These are phyloP conservation scores for Phataginus tetradactyla DNA, from an alignment of 2,797 vertebrate species.

Conservation along the genomic window DNA sequence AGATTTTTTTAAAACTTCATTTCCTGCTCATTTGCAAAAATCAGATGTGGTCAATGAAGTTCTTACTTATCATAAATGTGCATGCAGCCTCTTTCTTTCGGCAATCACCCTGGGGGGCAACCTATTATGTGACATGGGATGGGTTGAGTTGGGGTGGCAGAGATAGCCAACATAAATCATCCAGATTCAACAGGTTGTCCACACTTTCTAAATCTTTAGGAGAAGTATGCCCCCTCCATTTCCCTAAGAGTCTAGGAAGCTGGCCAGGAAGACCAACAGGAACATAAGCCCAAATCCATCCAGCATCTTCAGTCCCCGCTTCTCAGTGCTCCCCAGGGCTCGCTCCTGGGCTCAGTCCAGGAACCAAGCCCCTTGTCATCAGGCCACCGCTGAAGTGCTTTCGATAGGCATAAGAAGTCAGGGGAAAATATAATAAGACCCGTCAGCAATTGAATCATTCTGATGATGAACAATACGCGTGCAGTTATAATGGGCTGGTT, in stretches of 20 bases:
- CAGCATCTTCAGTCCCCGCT: neutral
- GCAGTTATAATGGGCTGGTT: neutral
- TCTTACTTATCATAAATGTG: neutral
- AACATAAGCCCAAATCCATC: neutral
- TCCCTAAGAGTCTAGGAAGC: neutral
- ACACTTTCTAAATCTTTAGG: neutral
- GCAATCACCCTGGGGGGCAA: neutral
- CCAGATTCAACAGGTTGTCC: neutral
- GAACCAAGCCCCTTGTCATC: neutral
- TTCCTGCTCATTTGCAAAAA: conserved; percentile 71
- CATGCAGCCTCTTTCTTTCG: neutral
- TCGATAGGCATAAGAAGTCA: neutral
- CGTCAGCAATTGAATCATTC: neutral
- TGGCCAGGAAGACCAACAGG: neutral
- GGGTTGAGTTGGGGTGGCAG: neutral
- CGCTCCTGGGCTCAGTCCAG: neutral
- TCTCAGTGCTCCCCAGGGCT: neutral
- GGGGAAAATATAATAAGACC: neutral
- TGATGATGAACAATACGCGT: neutral
- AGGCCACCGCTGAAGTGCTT: neutral
- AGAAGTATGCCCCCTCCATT: neutral
- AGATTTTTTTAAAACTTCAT: conserved; percentile 47
- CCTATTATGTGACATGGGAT: neutral
- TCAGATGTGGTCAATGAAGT: conserved; percentile 52
- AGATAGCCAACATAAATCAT: neutral